Conservation (phyloP, 2,797 vertebrate species). For the Holocentrus rufus region DNA sequence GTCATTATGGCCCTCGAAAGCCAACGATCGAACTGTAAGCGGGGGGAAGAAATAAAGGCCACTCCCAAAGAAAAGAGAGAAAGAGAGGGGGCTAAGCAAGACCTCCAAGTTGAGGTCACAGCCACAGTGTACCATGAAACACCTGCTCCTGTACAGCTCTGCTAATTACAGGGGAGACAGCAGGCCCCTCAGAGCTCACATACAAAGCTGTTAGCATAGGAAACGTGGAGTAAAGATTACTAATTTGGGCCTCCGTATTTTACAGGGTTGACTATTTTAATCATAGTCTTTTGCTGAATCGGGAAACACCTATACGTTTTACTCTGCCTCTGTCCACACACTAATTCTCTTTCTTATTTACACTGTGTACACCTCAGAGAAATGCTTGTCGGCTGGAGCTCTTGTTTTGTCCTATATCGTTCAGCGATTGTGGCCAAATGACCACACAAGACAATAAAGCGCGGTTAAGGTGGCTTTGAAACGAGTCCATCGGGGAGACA, state of each 20-base stretch:
- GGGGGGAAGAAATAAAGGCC: constrained; percentile 60
- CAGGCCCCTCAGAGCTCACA: constrained; percentile 68
- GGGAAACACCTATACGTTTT: constrained; percentile 47
- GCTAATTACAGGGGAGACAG: constrained; percentile 75
- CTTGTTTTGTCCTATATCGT: constrained; percentile 58
- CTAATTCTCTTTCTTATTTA: constrained; percentile 62
- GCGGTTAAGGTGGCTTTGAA: constrained; percentile 71
- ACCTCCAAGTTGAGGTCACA: constrained; percentile 71
- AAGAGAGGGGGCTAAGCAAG: constrained; percentile 56
- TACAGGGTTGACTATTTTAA: constrained; percentile 63
- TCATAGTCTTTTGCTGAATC: constrained; percentile 57
- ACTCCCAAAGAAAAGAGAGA: constrained; percentile 68
- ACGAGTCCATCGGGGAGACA: constrained; percentile 67
- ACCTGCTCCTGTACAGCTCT: constrained; percentile 81
- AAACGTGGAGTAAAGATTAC: constrained; percentile 51
- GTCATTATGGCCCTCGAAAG: constrained; percentile 58
- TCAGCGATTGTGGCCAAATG: constrained; percentile 64
- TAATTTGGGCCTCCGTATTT: constrained; percentile 56
- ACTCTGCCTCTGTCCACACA: constrained; percentile 63
- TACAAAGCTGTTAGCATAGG: constrained; percentile 60
- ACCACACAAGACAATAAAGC: constrained; percentile 68
- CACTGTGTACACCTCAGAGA: constrained; percentile 56
- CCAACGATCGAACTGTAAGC: constrained; percentile 69
- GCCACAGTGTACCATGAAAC: constrained; percentile 76
- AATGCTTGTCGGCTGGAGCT: constrained; percentile 50